Conservation (phyloP, 2,888 invertebrate genomes). For the Aspidapion aeneum region DNA sequence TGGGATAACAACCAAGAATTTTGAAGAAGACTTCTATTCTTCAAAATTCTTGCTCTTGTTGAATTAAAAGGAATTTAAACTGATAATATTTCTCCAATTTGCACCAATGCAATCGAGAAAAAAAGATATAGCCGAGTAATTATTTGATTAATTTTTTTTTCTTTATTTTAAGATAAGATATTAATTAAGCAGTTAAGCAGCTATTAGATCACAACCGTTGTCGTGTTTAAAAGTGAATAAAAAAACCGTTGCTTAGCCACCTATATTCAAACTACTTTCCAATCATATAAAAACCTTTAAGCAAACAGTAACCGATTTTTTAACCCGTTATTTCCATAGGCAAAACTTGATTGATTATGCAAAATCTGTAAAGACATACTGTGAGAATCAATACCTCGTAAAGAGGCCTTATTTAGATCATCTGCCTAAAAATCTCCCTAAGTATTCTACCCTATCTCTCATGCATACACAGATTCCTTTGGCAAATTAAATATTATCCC, state of each 20-base stretch:
- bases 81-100: too few relatives aligned
- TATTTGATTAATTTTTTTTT: too few relatives aligned
- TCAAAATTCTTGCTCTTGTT: too few relatives aligned
- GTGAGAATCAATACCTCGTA: constrained; percentile 33
- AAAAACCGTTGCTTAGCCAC: background rate
- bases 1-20: too few relatives aligned
- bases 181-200: too few relatives aligned
- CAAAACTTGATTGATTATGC: constrained; percentile 32
- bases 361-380: constrained; percentile 31
- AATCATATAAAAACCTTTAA: background rate
- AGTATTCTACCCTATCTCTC: constrained; percentile 39
- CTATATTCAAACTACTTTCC: background rate
- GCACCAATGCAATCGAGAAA: too few relatives aligned
- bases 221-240: too few relatives aligned
- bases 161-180: too few relatives aligned
- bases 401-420: constrained; percentile 31
- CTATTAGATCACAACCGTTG: too few relatives aligned
- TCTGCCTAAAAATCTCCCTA: constrained; percentile 24
- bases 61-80: too few relatives aligned
- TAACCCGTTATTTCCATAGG: constrained; percentile 16
- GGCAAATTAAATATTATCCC: constrained; percentile 43
- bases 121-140: too few relatives aligned
- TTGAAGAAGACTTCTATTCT: too few relatives aligned
- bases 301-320: constrained; percentile 18
- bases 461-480: constrained; percentile 32